Evolutionary conservation across 2,888 invertebrate genomes (phyloP).

Genomic region (Incurvaria masculella): DNA sequence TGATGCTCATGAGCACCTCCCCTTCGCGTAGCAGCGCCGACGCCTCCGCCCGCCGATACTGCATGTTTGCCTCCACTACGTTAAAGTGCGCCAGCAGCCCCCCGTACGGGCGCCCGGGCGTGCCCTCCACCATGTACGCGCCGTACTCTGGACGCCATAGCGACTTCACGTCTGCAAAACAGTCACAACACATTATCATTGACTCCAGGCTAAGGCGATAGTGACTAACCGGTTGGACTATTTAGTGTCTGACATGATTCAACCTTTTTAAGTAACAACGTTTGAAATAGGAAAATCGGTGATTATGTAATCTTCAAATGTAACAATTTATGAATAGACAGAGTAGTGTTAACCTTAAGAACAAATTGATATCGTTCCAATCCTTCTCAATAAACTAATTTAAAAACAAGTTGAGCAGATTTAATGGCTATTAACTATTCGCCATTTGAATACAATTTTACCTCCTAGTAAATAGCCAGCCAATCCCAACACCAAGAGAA

Average conservation of each 20-base stretch:
- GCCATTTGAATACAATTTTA: too few relatives aligned
- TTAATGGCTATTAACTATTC: not conserved
- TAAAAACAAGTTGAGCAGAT: not conserved
- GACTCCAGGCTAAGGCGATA: too few relatives aligned
- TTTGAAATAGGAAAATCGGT: too few relatives aligned
- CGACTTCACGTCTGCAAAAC: conserved; percentile 70
- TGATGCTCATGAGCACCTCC: conserved; percentile 86
- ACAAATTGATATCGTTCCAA: not conserved
- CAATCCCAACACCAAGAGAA: too few relatives aligned
- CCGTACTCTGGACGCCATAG: conserved; percentile 98
- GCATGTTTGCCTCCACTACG: conserved; percentile 98
- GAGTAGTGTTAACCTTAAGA: too few relatives aligned
- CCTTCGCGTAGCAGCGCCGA: conserved; percentile 70
- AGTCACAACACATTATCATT: not conserved
- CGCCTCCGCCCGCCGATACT: conserved; percentile 80
- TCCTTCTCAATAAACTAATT: not conserved
- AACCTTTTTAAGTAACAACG: too few relatives aligned
- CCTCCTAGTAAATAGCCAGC: too few relatives aligned
- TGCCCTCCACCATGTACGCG: conserved; percentile 98
- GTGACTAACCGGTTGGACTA: too few relatives aligned
- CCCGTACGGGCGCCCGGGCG: conserved; percentile 95
- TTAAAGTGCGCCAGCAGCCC: conserved; percentile 96
- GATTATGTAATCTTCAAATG: too few relatives aligned
- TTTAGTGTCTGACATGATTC: too few relatives aligned
- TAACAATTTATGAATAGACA: too few relatives aligned